phyloP scores from a whole-genome alignment of 2,888 invertebrate species.

The Orthonychiurus folsomi region DNA sequence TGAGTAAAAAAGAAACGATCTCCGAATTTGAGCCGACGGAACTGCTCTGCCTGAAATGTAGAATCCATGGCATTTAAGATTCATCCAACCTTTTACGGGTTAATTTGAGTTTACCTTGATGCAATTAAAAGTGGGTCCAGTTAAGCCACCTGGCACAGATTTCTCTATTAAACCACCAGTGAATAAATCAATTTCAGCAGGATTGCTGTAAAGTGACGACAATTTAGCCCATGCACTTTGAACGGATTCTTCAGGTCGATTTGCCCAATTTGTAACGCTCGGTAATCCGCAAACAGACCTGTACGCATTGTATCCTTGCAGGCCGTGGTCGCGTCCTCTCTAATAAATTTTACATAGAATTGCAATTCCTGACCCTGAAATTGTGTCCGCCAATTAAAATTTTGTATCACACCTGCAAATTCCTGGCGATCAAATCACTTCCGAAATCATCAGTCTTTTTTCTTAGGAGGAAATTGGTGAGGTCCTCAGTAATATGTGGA shows the following conservation, averaged over 20 bases:
- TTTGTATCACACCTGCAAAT: slow-evolving; percentile 18
- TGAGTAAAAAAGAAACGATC: slow-evolving; percentile 38
- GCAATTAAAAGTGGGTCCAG: slow-evolving; percentile 82
- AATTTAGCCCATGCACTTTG: neutral
- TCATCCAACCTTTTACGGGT: neutral
- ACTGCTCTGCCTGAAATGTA: slow-evolving; percentile 28
- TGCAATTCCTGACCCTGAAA: neutral
- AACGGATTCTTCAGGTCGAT: neutral
- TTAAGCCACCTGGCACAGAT: slow-evolving; percentile 65
- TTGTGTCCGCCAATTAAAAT: neutral
- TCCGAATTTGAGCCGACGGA: slow-evolving; percentile 29
- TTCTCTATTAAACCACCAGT: slow-evolving; percentile 74
- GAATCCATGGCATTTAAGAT: neutral
- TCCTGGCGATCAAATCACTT: slow-evolving; percentile 31
- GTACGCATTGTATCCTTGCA: slow-evolving; percentile 15
- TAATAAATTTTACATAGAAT: slow-evolving; percentile 5
- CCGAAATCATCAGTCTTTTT: slow-evolving; percentile 28
- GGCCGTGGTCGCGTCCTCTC: slow-evolving; percentile 26
- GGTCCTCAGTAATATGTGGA: slow-evolving; percentile 30
- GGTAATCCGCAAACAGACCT: slow-evolving; percentile 5
- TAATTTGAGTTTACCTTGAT: slow-evolving; percentile 49
- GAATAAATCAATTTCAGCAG: slow-evolving; percentile 67
- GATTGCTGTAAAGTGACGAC: slow-evolving; percentile 24
- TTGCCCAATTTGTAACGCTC: neutral
- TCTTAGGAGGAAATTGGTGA: slow-evolving; percentile 29